Base-by-base conservation (phyloP, 2,888 invertebrate genomes). In the Oscheius sp. region DNA sequence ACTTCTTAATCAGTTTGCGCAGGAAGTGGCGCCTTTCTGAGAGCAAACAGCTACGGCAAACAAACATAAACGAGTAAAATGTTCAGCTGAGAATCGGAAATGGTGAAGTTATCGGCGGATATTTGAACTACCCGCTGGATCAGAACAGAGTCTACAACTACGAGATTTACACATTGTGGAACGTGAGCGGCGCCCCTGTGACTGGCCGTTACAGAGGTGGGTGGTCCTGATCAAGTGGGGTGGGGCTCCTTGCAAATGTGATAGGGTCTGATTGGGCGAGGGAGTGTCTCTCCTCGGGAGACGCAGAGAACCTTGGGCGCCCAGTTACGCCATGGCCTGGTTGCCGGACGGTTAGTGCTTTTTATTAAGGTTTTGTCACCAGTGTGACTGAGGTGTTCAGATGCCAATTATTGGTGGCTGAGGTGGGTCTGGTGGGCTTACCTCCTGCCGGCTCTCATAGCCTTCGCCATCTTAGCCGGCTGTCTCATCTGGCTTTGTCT, bases 131-230 rank as follows among this genome's bases (percentile, higher is more conserved):
- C 73, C 88, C 88, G 41, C 73, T 89, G 64, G 77, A 75, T 23
- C 86, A 85, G 77, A 88, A 86, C 64, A 85, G 85, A 73, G 87
- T 84, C 69, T 88, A 89, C 80, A 87, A 86, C 77, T 88, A 89
- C 79, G 88, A 87, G 75, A 78, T 82, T 9, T 85, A 87, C 75
- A 86, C 87, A 23, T 78, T 83, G 55, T 88, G 88, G 88, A 83
- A 82, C 72, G 75, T 88, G 35, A 82, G 82, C 70, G 85, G 79
- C 25, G 84, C 84, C 56, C 88, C 88, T 27, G 78, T 88, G 12
- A 79, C 85, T 64, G 88, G 85, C n/a, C 74, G 87, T 56, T 75
- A 85, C 27, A 74, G 88, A 81, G 86, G 88, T 88, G 64, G 46
- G 49, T 2, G 46, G 41, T 45, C 21, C 1, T 52, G 27, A 1